Evolutionary conservation across 2,797 vertebrate genomes (phyloP), one percentile per base, ranked within the genome.

Genomic region (Denticeps clupeoides): DNA sequence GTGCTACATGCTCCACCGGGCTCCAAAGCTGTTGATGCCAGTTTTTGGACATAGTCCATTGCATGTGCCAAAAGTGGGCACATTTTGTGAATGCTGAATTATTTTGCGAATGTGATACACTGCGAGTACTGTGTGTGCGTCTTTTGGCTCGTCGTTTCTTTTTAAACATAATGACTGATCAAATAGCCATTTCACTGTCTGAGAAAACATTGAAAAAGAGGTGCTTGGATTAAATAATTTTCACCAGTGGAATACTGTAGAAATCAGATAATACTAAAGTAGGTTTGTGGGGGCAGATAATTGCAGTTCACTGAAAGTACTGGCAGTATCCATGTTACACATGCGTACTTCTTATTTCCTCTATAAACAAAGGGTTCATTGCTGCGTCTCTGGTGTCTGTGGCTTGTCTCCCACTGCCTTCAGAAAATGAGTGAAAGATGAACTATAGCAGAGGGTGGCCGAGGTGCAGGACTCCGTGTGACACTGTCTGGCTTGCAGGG

Each of bases 311-410:
- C 33, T 40, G 50, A 64, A 62, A 69, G 67, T 68, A 58, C 58
- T 71, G 73, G 67, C 68, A 67, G 65, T 56, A 64, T 71, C 63
- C 40, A 64, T 59, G 41, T 79, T 70, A 64, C 64, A 65, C 53
- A 68, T 67, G 61, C 62, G 62, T 64, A 67, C 67, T 69, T 66
- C 61, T 64, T 60, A 53, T 75, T 71, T 77, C 68, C 66, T 72
- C 63, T 66, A 55, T 73, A 75, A 79, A 78, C 72, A 78, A 68
- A 73, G 64, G 59, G 56, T 65, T 70, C 71, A 70, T 73, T 76
- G 71, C 71, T 68, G 52, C 47, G 59, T 40, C 63, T 65, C 60
- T 71, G 61, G 65, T 63, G 58, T 71, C 73, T 69, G 69, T 69
- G 65, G 70, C 63, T 67, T 70, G 55, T 67, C 53, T 73, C 56